Percentiles rank a stretch among this genome's conserved stretches.
These are phyloP conservation scores for Mareca strepera DNA, from an alignment of 2,797 vertebrate species.

Conservation along the genomic window DNA sequence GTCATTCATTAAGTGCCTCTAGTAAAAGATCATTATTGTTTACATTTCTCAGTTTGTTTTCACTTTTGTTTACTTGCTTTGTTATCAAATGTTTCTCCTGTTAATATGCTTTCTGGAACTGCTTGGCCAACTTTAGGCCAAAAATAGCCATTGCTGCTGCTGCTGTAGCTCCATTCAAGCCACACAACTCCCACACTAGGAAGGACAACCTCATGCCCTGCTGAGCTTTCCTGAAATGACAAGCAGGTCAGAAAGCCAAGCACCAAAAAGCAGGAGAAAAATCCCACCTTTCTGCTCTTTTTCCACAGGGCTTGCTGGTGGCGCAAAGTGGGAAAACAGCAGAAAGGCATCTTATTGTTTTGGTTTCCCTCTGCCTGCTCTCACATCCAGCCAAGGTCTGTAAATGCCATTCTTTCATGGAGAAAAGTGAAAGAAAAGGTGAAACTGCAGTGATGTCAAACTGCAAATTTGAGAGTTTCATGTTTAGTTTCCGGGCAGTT, in stretches of 20 bases:
- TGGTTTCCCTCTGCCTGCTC: neutral
- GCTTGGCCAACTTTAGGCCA: slow-evolving; percentile 67
- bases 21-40: neutral
- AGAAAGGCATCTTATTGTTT: neutral
- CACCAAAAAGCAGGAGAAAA: neutral
- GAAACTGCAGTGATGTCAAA: neutral
- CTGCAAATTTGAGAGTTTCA: neutral
- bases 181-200: slow-evolving; percentile 7
- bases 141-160: slow-evolving; percentile 67
- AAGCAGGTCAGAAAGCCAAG: neutral
- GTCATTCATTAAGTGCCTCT: neutral
- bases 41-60: neutral
- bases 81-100: slow-evolving; percentile 35
- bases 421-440: neutral
- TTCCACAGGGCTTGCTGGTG: neutral
- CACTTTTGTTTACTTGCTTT: slow-evolving; percentile 22
- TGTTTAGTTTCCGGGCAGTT: neutral
- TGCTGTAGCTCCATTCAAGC: slow-evolving; percentile 16
- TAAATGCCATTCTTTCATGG: neutral
- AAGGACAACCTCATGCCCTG: slow-evolving; percentile 12
- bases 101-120: slow-evolving; percentile 61
- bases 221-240: slow-evolving; percentile 9
- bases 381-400: neutral
- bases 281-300: neutral
- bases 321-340: neutral